These are phyloP conservation scores for Mormyrus lacerda DNA, from an alignment of 2,113 vertebrate species.

Conservation along the genomic window DNA sequence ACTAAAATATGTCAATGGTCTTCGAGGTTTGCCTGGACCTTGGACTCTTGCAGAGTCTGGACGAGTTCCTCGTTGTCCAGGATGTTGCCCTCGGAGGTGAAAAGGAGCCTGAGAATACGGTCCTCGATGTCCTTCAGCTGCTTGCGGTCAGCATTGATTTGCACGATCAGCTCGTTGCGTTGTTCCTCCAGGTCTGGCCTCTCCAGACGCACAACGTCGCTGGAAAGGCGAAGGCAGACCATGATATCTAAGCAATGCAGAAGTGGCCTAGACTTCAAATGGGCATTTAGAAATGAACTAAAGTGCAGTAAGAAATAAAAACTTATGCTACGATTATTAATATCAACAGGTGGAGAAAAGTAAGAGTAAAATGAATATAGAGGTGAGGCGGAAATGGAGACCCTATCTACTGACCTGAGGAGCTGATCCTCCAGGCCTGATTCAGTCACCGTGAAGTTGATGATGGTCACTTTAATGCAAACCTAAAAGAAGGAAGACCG, in stretches of 20 bases:
- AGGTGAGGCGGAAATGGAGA: not conserved
- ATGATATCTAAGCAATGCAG: not conserved
- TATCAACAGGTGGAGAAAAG: not conserved
- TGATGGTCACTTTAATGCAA: conserved; percentile 87
- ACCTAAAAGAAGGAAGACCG: conserved; percentile 52
- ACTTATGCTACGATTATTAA: not conserved
- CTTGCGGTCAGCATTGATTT: conserved; percentile 68
- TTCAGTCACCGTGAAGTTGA: conserved; percentile 82
- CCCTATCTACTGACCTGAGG: conserved; percentile 60
- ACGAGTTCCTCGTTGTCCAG: conserved; percentile 73
- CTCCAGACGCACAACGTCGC: conserved; percentile 70
- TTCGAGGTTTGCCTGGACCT: conserved; percentile 42
- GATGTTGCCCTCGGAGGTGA: conserved; percentile 68
- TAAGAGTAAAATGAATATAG: not conserved
- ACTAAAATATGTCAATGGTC: not conserved
- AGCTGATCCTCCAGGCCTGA: conserved; percentile 80
- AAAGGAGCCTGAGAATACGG: conserved; percentile 69
- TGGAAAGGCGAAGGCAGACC: conserved; percentile 16
- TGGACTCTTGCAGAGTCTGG: conserved; percentile 69
- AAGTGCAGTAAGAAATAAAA: not conserved
- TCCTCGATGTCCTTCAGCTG: conserved; percentile 70
- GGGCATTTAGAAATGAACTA: not conserved
- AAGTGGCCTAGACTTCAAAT: not conserved
- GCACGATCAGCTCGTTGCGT: conserved; percentile 63
- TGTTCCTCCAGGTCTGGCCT: conserved; percentile 70